These are phyloP conservation scores for Rhyacophila brunnea DNA, from an alignment of 1,140 invertebrate genomes.

Conservation along the genomic window DNA sequence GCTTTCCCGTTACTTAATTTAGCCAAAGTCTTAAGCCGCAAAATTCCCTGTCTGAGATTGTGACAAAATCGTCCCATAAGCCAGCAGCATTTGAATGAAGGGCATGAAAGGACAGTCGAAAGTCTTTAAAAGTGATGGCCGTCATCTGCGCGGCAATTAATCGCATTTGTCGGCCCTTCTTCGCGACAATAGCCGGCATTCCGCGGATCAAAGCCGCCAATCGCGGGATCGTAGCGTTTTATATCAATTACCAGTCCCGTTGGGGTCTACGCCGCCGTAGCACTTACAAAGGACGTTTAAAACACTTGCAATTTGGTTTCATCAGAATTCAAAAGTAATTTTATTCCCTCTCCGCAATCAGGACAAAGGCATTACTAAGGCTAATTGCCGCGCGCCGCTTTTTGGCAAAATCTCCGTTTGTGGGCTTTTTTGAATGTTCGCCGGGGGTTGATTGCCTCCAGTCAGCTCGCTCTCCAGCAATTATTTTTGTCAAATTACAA, in stretches of 20 bases:
- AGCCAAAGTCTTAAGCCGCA: too few species aligned
- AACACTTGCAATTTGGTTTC: slow-evolving; percentile 33
- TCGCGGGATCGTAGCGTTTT: slow-evolving; percentile 2
- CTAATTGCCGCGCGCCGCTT: slow-evolving; percentile 25
- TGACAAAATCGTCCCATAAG: background rate
- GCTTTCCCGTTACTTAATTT: too few species aligned
- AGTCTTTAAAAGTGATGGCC: slow-evolving; percentile 21
- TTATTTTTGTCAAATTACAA: too few species aligned
- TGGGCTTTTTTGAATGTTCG: slow-evolving; percentile 9
- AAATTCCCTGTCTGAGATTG: background rate
- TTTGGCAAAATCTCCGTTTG: slow-evolving; percentile 5
- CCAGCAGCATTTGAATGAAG: background rate
- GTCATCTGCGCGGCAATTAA: slow-evolving; percentile 27
- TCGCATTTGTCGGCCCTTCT: slow-evolving; percentile 26
- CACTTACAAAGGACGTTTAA: slow-evolving; percentile 28
- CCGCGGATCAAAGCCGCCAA: slow-evolving; percentile 17
- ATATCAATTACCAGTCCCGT: slow-evolving; percentile 23
- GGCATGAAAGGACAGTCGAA: background rate
- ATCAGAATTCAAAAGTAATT: slow-evolving; percentile 31
- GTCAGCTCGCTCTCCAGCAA: too few species aligned
- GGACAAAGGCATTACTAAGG: slow-evolving; percentile 24
- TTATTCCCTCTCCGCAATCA: slow-evolving; percentile 20
- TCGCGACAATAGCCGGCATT: slow-evolving; percentile 15
- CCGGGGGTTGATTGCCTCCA: slow-evolving; percentile 1
- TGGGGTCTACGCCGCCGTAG: background rate